Base-by-base conservation (phyloP, 2,113 vertebrate species). In the Empidonax traillii region DNA sequence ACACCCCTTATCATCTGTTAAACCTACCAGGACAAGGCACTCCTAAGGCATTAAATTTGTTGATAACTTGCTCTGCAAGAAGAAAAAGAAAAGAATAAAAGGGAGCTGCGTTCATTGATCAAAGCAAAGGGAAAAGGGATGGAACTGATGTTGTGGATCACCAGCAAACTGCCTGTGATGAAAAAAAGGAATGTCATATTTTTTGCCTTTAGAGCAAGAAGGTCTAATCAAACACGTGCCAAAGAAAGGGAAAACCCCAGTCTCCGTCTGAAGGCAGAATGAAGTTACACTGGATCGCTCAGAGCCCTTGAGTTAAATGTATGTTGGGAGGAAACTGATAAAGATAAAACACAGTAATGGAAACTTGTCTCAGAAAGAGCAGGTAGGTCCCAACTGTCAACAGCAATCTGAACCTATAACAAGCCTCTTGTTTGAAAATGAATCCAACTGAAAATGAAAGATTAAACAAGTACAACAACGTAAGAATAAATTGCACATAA, bases 401-500 rank as follows among this genome's bases (percentile, higher is more conserved):
- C 94, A 95, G 72, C 74, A 95, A 94, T 85, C 82, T 86, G 71
- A 95, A 94, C 90, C 87, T 92, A 43, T 94, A 97, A 96, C 91
- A 96, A 75, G 83, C 5, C 88, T 63, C 94, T 58, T 93, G 89
- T 96, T 93, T 97, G 96, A 97, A 97, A 95, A 97, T 58, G 89
- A 94, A 94, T 95, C 93, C 90, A 96, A 71, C 92, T 85, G 92
- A 97, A 97, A 97, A 96, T 82, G 90, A 97, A 97, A 97, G 96
- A 97, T 97, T 96, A 97, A 97, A 97, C 90, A 95, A 95, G 94
- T 96, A 94, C 89, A 94, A 94, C 93, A 96, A 94, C 69, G 43
- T 91, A 94, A 90, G 95, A 94, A 97, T 97, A 97, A 96, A 97
- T 97, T 97, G 97, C 92, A 95, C 88, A 88, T 94, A 96, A 97